Evolutionary conservation across 2,888 invertebrate species (phyloP), one percentile per base, ranked within the genome.

Genomic region (Sarcophaga variegata): DNA sequence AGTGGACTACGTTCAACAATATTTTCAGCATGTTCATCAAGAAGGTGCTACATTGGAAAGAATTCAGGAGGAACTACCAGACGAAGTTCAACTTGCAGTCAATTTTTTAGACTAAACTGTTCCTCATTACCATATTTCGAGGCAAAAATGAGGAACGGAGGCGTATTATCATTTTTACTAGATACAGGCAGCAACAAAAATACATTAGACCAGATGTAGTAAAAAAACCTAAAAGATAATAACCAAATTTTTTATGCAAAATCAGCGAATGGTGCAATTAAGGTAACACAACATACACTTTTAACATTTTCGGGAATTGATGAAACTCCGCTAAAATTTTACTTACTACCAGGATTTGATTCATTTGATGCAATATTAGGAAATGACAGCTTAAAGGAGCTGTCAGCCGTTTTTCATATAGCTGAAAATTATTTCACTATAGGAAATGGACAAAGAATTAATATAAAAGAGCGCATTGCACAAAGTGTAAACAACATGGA

Each of bases 281-380:
- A 22, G 22, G 1, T 22, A 22, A 22, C 22, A 22, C 62, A 47
- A 22, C 74, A 74, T 74, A 63, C 8, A 22, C 22, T 22, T 22
- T 22, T 22, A 22, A 47, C 2, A 14, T 14, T 74, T 25, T 77
- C 3, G 2, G 59, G 77, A 27, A 45, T 67, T 8, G 10, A 67
- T 2, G 62, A 69, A 0, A 6, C 6, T 1, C 59, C 67, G 1
- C 8, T 86, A 20, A 86, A 83, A 79, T 86, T 83, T 47, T 83
- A 67, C 45, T 17, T 86, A n/a, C 20, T 83, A n/a, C 76, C 78
- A 17, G 20, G 27, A 11, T 62, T 84, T 25, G 49, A 67, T 20
- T 70, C 84, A 59, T 84, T 87, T 27, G 22, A 22, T 22, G 22
- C 22, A 22, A 22, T 22, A 22, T 22, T 22, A 22, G 22, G 22